phyloP scores from a whole-genome alignment of 1,140 invertebrate genomes.

The Cotesia chilonis region DNA sequence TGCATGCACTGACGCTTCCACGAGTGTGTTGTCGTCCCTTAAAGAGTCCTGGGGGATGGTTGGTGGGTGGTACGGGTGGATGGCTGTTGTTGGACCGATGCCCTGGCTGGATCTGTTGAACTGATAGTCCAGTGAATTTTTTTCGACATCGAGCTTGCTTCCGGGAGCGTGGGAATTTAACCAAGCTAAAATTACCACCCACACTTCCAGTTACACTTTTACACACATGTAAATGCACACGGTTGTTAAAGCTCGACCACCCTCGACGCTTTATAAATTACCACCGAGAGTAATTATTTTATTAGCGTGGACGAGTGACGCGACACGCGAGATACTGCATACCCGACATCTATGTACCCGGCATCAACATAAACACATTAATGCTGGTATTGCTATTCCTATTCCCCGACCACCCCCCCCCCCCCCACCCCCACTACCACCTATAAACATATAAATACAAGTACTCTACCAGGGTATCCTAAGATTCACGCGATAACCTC shows the following conservation, averaged over 20 bases:
- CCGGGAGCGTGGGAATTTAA: constrained; percentile 35
- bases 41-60: constrained; percentile 8
- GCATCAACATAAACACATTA: constrained; percentile 19
- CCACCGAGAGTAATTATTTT: constrained; percentile 54
- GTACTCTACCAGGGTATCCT: constrained; percentile 1
- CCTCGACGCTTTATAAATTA: constrained; percentile 49
- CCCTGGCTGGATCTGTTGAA: constrained; percentile 23
- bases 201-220: too few species aligned
- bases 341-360: constrained; percentile 24
- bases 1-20: constrained; percentile 15
- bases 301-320: constrained; percentile 47
- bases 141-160: constrained; percentile 32
- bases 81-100: constrained; percentile 15
- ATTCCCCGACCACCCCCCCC: background rate
- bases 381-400: background rate
- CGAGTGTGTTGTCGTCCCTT: constrained; percentile 6
- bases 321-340: constrained; percentile 42
- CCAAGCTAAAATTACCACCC: constrained; percentile 33
- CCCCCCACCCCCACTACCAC: background rate
- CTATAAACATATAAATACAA: background rate
- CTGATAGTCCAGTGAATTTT: constrained; percentile 36
- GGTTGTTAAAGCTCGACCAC: constrained; percentile 15
- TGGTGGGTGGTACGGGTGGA: background rate
- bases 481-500: constrained; percentile 38
- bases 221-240: too few species aligned